These are phyloP conservation scores for Craseonycteris thonglongyai DNA, from an alignment of 2,113 vertebrate genomes.

Conservation along the genomic window DNA sequence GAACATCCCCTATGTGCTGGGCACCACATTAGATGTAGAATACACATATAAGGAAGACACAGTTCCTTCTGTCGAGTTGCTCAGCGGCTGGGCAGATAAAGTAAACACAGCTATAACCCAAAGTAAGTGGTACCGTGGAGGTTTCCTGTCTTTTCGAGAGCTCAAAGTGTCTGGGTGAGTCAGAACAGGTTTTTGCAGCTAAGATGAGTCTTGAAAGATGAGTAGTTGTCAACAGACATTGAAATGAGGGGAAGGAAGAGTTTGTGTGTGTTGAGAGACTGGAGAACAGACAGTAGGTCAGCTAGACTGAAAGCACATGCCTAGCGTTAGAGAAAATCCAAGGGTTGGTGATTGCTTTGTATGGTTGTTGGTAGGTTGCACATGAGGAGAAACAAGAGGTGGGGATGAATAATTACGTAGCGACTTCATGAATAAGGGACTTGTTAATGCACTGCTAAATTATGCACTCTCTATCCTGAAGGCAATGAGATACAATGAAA, in stretches of 20 bases:
- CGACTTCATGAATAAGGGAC: background rate
- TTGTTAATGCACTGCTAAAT: background rate
- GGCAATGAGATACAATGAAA: background rate
- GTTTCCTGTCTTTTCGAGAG: background rate
- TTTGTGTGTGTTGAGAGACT: background rate
- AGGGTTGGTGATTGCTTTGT: background rate
- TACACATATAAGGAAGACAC: background rate
- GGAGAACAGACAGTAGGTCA: background rate
- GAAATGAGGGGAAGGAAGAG: background rate
- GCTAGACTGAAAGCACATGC: background rate
- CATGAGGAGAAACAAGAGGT: background rate
- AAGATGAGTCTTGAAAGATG: background rate
- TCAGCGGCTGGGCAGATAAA: background rate
- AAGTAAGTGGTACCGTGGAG: rapidly evolving
- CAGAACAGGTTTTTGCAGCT: background rate
- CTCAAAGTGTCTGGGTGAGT: background rate
- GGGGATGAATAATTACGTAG: no score
- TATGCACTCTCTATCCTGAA: background rate
- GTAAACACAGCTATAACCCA: background rate
- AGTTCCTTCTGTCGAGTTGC: background rate
- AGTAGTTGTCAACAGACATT: background rate
- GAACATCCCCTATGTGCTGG: background rate
- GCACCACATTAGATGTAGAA: background rate
- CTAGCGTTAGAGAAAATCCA: background rate
- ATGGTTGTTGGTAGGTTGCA: background rate